These are phyloP conservation scores for Acanthisitta chloris DNA, from an alignment of 2,113 vertebrate species.

Conservation along the genomic window DNA sequence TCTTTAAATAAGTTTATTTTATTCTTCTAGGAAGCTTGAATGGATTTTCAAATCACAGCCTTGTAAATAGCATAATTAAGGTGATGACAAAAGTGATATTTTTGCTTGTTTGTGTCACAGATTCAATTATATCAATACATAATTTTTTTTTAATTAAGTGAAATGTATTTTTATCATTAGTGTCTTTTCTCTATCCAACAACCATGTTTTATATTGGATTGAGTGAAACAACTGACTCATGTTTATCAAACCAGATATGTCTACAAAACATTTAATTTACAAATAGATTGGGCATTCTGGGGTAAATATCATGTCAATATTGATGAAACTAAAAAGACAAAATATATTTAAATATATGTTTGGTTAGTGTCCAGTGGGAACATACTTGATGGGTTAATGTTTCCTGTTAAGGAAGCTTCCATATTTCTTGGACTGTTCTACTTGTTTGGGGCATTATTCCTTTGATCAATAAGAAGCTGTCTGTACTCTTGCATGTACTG, in stretches of 20 bases:
- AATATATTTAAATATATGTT: background rate
- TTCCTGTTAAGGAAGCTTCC: background rate
- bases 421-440: background rate
- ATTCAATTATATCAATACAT: background rate
- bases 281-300: background rate
- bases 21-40: background rate
- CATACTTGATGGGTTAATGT: background rate
- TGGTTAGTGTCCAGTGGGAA: background rate
- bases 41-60: background rate
- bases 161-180: background rate
- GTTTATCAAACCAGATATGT: background rate
- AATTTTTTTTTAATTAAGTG: background rate
- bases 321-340: background rate
- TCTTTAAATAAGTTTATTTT: background rate
- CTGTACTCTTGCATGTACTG: background rate
- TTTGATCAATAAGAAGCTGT: background rate
- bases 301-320: background rate
- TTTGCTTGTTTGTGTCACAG: slow-evolving; percentile 1
- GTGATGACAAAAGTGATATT: background rate
- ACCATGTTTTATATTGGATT: background rate
- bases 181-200: background rate
- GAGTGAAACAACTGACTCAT: background rate
- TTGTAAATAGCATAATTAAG: background rate
- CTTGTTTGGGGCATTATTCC: background rate
- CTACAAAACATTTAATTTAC: background rate